These are phyloP conservation scores for Neosilurus mollespiculum DNA, from an alignment of 2,797 vertebrate genomes.

Conservation along the genomic window DNA sequence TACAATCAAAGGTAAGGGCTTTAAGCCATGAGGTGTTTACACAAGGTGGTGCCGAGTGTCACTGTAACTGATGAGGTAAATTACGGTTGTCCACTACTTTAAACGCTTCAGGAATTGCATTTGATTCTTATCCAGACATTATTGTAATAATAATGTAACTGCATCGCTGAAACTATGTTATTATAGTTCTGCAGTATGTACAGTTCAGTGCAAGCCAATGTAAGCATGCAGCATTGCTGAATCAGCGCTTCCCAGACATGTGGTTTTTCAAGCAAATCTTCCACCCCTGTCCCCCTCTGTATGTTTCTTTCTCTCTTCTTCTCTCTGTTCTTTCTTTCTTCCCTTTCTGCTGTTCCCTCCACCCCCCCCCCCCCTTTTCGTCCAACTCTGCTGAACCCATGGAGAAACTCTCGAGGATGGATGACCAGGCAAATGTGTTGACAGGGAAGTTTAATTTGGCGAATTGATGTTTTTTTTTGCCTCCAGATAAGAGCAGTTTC, in stretches of 20 bases:
- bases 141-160: slow-evolving; percentile 18
- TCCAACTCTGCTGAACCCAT: slow-evolving; percentile 8
- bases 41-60: background rate
- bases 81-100: background rate
- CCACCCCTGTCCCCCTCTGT: background rate
- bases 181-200: background rate
- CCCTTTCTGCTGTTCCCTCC: background rate
- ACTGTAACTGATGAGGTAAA: background rate
- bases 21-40: background rate
- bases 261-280: slow-evolving; percentile 8
- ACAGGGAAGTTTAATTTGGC: slow-evolving; percentile 48
- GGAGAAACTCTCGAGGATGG: slow-evolving; percentile 22
- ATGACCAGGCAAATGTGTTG: slow-evolving; percentile 33
- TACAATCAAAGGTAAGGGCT: background rate
- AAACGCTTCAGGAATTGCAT: background rate
- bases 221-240: slow-evolving; percentile 1
- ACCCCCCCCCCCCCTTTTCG: background rate
- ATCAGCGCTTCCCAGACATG: background rate
- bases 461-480: slow-evolving; percentile 41
- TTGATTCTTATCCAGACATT: background rate
- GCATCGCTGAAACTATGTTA: slow-evolving; percentile 7
- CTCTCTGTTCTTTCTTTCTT: background rate
- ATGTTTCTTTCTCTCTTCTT: background rate
- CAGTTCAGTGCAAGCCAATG: background rate
- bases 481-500: slow-evolving; percentile 40